Conservation (phyloP, 2,113 vertebrate species). For the Clarias gariepinus region DNA sequence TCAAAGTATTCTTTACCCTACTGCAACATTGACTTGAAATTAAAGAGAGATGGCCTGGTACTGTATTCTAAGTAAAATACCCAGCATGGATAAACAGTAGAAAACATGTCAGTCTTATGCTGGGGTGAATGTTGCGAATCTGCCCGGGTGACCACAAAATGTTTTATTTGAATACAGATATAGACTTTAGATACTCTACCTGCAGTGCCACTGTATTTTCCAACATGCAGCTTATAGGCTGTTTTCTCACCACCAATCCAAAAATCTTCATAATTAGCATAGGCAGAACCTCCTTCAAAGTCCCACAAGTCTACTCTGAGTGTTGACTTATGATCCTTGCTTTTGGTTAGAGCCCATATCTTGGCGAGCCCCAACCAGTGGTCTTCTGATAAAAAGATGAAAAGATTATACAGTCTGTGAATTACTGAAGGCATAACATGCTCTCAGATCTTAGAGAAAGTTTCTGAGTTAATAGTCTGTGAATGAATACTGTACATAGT, state of each 20-base stretch:
- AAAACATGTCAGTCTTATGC: background rate
- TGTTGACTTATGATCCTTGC: constrained; percentile 39
- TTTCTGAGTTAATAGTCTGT: background rate
- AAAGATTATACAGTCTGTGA: background rate
- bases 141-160: background rate
- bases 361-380: constrained; percentile 70
- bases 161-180: background rate
- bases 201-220: constrained; percentile 64
- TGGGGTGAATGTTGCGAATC: background rate
- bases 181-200: constrained; percentile 52
- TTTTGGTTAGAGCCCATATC: constrained; percentile 57
- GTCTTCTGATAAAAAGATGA: constrained; percentile 56
- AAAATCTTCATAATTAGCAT: constrained; percentile 65
- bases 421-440: too few species aligned
- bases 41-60: too few species aligned
- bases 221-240: constrained; percentile 62
- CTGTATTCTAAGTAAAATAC: too few species aligned
- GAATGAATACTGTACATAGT: background rate
- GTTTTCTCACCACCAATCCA: constrained; percentile 48
- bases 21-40: too few species aligned
- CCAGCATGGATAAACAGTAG: background rate
- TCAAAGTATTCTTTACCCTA: background rate
- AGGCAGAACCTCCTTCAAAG: constrained; percentile 55
- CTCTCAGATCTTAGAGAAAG: too few species aligned
- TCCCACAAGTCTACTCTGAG: constrained; percentile 69